phyloP scores from a whole-genome alignment of 2,888 invertebrate genomes.

The Cataglyphis albicans region DNA sequence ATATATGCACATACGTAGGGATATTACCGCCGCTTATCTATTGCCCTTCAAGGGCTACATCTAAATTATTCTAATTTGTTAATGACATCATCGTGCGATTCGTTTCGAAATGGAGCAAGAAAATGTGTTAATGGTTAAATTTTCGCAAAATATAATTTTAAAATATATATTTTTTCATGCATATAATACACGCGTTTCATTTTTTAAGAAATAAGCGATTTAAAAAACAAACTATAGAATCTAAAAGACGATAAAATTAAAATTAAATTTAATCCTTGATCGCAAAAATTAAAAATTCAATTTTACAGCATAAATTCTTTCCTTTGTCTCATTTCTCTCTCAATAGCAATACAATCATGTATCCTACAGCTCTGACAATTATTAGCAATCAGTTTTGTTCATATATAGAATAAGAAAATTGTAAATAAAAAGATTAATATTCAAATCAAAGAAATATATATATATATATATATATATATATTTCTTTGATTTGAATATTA shows the following conservation, averaged over 20 bases:
- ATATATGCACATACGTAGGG: constrained; percentile 60
- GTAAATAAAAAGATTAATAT: background rate
- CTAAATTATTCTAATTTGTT: constrained; percentile 76
- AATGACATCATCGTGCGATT: constrained; percentile 68
- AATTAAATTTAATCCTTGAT: background rate
- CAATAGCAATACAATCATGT: constrained; percentile 1
- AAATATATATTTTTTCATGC: constrained; percentile 3
- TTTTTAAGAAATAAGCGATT: constrained; percentile 8
- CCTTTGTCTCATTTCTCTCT: background rate
- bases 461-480: background rate
- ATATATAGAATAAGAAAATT: background rate
- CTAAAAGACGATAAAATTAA: background rate
- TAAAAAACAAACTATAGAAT: constrained; percentile 4
- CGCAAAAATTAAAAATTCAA: constrained; percentile 5
- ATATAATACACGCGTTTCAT: background rate
- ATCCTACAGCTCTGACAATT: constrained; percentile 14
- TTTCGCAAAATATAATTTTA: background rate
- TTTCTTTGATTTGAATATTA: no score
- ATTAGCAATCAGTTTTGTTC: background rate
- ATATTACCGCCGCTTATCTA: constrained; percentile 63
- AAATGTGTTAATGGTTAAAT: constrained; percentile 36
- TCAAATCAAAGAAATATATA: background rate
- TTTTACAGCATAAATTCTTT: constrained; percentile 14
- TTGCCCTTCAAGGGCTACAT: constrained; percentile 54
- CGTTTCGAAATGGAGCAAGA: constrained; percentile 32